Evolutionary conservation across 2,113 vertebrate species (phyloP), one percentile per base, ranked within the genome.

Genomic region (Ia io): DNA sequence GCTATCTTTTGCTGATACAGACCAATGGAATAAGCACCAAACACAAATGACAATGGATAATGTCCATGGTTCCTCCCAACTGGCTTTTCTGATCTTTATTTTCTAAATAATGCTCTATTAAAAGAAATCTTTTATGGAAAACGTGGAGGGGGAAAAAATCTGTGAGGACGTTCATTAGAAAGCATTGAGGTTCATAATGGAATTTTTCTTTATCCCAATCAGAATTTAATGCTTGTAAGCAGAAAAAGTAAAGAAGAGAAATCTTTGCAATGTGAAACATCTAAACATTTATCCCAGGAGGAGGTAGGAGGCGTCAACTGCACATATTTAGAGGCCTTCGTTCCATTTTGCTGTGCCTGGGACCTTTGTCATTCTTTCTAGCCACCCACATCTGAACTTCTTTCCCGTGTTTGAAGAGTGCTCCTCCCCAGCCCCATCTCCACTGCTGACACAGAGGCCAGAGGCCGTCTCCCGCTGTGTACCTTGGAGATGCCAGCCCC

Each of bases 1-100:
- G 53, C 78, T 88, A 9, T 79, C 91, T 94, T 93, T 40, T 90
- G 70, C 69, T 93, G 92, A 84, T 84, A 78, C 3, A 84, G 86
- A 94, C 49, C 6, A 4, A 85, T 71, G 42, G 23, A 70, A 80
- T 42, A 53, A 85, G 76, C 73, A 91, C 35, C 20, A 88, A 88
- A 56, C 16, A 78, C 65, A 88, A 83, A 74, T 61, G 74, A 49
- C 35, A 30, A 70, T 23, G n/a, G 44, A 49, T 73, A 94, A 44
- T 44, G n/a, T 20, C 23, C 14, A 49, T 35, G 91, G 37, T 65
- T 84, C 32, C 67, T 76, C 11, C 22, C 25, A 40, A 13, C 32
- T 51, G 42, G 18, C 59, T 92, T 79, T 93, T 88, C 73, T 82
- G 30, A 61, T 90, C 10, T 71, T 73, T 67, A 85, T 88, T 84